Percentiles rank a stretch among this genome's conserved stretches.
phyloP scores from a whole-genome alignment of 2,888 invertebrate species.

The Cephalotes varians region DNA sequence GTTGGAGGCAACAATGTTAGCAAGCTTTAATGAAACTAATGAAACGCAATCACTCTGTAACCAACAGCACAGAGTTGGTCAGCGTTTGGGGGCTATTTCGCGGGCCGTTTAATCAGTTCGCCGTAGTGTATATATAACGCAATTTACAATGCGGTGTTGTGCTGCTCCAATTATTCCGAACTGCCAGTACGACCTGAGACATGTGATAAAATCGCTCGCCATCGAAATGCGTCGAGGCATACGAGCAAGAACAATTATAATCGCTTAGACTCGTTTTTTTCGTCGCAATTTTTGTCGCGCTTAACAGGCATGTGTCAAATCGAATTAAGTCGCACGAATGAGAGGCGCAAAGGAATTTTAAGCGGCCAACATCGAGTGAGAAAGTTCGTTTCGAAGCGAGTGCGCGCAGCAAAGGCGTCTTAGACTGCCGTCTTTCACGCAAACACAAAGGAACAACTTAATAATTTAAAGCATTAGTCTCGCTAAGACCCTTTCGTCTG shows the following conservation, averaged over 20 bases:
- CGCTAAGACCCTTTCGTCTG: neutral
- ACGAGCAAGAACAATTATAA: slow-evolving; percentile 1
- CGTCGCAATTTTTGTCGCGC: neutral
- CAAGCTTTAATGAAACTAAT: slow-evolving; percentile 37
- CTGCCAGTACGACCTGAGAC: slow-evolving; percentile 22
- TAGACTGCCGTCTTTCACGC: neutral
- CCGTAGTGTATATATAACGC: slow-evolving; percentile 1
- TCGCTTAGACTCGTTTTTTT: neutral
- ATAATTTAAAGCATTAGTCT: slow-evolving; percentile 13
- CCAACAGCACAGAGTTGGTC: slow-evolving; percentile 8
- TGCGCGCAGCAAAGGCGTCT: neutral
- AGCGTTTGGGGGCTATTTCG: slow-evolving; percentile 30
- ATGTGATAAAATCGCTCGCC: slow-evolving; percentile 54
- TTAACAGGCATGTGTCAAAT: neutral
- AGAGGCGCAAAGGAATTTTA: neutral
- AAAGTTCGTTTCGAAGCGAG: neutral
- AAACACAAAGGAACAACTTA: neutral
- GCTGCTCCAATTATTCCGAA: slow-evolving; percentile 19
- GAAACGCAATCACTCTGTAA: slow-evolving; percentile 23
- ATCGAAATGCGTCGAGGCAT: slow-evolving; percentile 39
- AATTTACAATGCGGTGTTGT: slow-evolving; percentile 53
- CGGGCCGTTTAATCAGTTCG: slow-evolving; percentile 32
- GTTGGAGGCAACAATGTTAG: neutral
- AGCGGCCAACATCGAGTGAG: neutral
- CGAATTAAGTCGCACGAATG: neutral